Base-by-base conservation (phyloP, 53 echinoderm and acorn worm genomes). In the Apostichopus leukothele region DNA sequence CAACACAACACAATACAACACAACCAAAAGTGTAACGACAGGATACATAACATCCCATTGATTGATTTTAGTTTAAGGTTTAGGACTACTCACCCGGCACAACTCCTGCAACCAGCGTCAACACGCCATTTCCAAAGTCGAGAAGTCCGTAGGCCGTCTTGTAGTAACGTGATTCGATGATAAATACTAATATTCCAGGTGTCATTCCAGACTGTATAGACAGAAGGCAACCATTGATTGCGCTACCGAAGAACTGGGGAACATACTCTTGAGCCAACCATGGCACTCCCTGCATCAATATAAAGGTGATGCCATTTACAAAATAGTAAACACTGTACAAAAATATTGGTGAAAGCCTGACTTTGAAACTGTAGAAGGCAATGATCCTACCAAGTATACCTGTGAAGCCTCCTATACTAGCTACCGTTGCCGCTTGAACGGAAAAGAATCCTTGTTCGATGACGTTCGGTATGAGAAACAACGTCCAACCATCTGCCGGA, bases 401-500 rank as follows among this genome's bases (percentile, higher is more conserved):
- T 4, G 50, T 74, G 7, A 86, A 10, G 16, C 86, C 86, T 10
- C 86, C 86, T 19, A 86, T 20, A 86, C 73, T 86, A n/a, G 86
- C 86, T 67, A 86, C 86, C 51, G 7, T n/a, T 7, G 74, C 86
- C 3, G 86, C 86, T 50, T 74, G 52, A 53, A 52, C 9, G 5
- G 86, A 18, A 11, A 50, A 7, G 9, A 86, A 50, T 9, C 73
- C 73, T 50, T 8, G 39, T 53, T 86, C 73, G 39, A 52, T 74
- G 1, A 67, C 50, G 19, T 86, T 71, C 6, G 86, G 86, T n/a
- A 86, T 73, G 9, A 86, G 86, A 73, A 86, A 86, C 20, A 86
- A 19, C 27, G 86, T 86, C 86, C 86, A 86, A 73, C 86, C 86
- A n/a, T 86, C 86, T 51, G 86, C 74, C 14, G 86, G 86, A 4